Percentiles rank a stretch among this genome's conserved stretches.
These are phyloP conservation scores for Archivesica marissinica DNA, from an alignment of 1,140 invertebrate species.

Conservation along the genomic window DNA sequence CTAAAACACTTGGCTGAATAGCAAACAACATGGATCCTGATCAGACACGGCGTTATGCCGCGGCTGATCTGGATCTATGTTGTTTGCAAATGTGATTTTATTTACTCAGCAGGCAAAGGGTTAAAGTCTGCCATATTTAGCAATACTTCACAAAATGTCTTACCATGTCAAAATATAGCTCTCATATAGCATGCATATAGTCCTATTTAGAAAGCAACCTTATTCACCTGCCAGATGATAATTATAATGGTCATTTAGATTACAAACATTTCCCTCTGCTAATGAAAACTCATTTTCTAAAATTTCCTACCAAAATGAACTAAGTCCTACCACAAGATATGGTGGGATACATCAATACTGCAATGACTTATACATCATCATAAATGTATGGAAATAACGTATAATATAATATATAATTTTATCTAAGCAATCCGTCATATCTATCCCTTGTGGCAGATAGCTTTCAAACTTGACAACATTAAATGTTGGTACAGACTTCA, in stretches of 20 bases:
- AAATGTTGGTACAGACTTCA: background rate
- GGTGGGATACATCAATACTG: background rate
- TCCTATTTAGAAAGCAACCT: no score
- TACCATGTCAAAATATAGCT: background rate
- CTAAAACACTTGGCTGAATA: no score
- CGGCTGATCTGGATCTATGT: no score
- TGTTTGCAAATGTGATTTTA: no score
- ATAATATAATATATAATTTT: slow-evolving; percentile 33
- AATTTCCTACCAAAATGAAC: background rate
- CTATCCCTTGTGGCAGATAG: slow-evolving; percentile 35
- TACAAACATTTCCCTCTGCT: background rate
- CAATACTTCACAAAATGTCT: no score
- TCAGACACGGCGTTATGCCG: no score
- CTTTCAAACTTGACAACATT: slow-evolving; percentile 21
- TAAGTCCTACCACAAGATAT: background rate
- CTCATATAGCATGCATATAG: no score
- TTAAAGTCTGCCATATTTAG: no score
- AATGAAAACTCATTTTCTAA: no score
- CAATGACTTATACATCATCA: background rate
- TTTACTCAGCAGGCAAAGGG: no score
- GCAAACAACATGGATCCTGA: no score
- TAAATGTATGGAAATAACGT: background rate
- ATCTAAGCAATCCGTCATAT: slow-evolving; percentile 27
- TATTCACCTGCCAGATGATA: no score
- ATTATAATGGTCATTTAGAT: background rate